phyloP scores from a whole-genome alignment of 2,888 invertebrate genomes.

The Drosophila subquinaria region DNA sequence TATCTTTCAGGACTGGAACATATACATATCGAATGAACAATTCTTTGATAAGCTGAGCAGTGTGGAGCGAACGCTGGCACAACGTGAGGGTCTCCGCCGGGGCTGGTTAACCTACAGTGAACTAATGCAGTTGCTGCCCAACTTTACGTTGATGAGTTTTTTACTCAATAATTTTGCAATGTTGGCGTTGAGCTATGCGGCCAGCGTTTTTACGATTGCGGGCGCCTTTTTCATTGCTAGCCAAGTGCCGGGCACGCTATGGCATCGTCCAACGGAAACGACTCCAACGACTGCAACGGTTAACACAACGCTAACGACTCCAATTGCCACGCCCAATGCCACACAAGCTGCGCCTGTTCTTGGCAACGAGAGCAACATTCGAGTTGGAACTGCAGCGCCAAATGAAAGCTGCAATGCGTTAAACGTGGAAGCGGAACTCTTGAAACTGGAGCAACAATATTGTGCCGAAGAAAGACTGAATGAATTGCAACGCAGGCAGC shows the following conservation, averaged over 20 bases:
- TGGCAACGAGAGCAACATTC: conserved; percentile 6
- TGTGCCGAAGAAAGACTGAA: conserved; percentile 76
- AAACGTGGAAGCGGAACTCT: conserved; percentile 82
- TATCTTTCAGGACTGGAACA: conserved; percentile 90
- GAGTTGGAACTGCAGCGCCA: not conserved
- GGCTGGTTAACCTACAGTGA: conserved; percentile 95
- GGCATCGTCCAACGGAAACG: conserved; percentile 69
- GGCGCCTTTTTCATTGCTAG: conserved; percentile 86
- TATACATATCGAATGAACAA: conserved; percentile 91
- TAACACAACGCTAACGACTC: conserved; percentile 26
- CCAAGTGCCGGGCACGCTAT: conserved; percentile 86
- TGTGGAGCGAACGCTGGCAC: conserved; percentile 91
- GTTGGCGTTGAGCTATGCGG: conserved; percentile 84
- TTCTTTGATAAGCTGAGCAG: conserved; percentile 91
- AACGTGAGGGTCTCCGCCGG: conserved; percentile 89
- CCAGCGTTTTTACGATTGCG: conserved; percentile 85
- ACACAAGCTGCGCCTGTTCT: conserved; percentile 41
- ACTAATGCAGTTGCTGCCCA: conserved; percentile 87
- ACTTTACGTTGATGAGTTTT: conserved; percentile 83
- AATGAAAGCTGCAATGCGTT: conserved; percentile 67
- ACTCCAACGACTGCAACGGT: conserved; percentile 29
- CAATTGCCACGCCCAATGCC: conserved; percentile 33
- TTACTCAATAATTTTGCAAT: conserved; percentile 83
- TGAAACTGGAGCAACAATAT: conserved; percentile 79
- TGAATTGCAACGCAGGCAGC: conserved; percentile 54